These are phyloP conservation scores for Philopotamus ludificatus DNA, from an alignment of 1,140 invertebrate species.

Conservation along the genomic window DNA sequence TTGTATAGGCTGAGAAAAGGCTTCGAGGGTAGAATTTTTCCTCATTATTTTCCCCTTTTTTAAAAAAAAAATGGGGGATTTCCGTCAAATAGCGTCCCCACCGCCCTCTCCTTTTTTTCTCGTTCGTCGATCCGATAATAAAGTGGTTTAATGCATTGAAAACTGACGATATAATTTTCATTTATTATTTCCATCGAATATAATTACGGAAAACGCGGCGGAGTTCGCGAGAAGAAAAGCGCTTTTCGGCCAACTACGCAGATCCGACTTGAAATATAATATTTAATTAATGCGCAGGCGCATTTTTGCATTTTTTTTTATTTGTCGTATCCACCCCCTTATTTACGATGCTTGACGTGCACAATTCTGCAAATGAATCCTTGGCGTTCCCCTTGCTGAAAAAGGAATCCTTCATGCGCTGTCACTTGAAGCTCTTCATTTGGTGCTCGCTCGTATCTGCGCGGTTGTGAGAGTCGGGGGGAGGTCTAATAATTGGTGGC, in stretches of 20 bases:
- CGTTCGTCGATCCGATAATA: conserved; percentile 1
- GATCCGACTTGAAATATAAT: no score
- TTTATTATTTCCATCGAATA: no score
- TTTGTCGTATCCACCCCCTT: no score
- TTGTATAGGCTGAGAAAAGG: not conserved
- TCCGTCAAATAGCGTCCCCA: not conserved
- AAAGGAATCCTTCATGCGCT: not conserved
- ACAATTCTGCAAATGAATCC: no score
- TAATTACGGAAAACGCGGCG: no score
- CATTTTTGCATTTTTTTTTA: no score
- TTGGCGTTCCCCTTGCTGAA: no score
- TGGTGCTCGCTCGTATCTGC: not conserved
- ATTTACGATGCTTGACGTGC: no score
- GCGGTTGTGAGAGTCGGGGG: conserved; percentile 2
- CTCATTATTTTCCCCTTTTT: not conserved
- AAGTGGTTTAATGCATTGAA: conserved; percentile 3
- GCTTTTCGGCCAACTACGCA: no score
- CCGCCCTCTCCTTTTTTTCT: not conserved
- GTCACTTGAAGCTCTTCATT: conserved; percentile 8
- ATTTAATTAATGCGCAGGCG: no score
- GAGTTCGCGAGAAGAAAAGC: no score
- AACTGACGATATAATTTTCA: no score
- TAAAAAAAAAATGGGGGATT: not conserved
- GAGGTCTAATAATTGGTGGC: conserved; percentile 13
- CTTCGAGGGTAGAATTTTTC: not conserved